Conservation (phyloP, 2,113 vertebrate genomes). For the Herpailurus yagouaroundi region DNA sequence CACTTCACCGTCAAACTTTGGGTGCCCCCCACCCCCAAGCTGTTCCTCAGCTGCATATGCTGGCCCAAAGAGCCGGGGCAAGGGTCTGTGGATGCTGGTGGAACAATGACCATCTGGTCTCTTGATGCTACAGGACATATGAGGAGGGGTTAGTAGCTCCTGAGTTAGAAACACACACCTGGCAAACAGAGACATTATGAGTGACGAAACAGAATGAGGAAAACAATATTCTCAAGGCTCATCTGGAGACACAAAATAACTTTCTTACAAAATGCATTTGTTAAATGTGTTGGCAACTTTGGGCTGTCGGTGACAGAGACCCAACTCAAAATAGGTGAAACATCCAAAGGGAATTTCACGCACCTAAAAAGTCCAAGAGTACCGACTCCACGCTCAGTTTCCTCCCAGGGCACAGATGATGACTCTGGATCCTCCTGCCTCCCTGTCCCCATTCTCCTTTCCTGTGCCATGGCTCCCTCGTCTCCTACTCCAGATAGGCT, state of each 20-base stretch:
- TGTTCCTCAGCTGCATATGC: background rate
- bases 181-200: background rate
- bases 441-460: background rate
- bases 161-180: background rate
- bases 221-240: background rate
- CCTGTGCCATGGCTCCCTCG: accelerated
- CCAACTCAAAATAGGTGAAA: background rate
- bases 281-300: background rate
- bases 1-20: background rate
- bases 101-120: background rate
- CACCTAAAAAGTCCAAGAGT: background rate
- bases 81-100: background rate
- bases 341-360: background rate
- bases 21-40: no score
- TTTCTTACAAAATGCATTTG: background rate
- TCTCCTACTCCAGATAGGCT: background rate
- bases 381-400: background rate
- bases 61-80: background rate
- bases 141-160: background rate
- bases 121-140: background rate
- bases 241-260: background rate
- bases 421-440: background rate
- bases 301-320: background rate
- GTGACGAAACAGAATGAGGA: background rate
- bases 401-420: background rate